Evolutionary conservation across 64 coral and sea anemone genomes (phyloP).

Genomic region (Actinia tenebrosa): DNA sequence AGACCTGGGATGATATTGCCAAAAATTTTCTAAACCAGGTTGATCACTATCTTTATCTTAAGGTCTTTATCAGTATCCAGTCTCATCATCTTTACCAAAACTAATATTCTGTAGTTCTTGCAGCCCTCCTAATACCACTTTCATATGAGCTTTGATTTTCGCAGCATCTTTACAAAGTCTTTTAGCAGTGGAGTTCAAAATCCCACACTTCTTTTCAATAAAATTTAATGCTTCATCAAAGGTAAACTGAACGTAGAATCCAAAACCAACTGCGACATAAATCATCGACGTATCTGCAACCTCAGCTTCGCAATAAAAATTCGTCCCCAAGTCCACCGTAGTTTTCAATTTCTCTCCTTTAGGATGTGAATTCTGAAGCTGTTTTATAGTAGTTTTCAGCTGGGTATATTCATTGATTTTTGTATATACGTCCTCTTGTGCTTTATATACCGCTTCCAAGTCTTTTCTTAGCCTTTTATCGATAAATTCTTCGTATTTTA

Average conservation of each 20-base stretch:
- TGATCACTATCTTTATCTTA: no score
- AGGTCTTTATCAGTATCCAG: background rate
- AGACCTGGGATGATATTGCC: no score
- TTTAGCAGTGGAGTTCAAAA: slow-evolving; percentile 55
- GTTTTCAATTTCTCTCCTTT: slow-evolving; percentile 55
- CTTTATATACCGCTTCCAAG: slow-evolving; percentile 67
- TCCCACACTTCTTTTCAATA: slow-evolving; percentile 78
- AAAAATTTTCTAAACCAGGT: no score
- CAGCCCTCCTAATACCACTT: slow-evolving; percentile 79
- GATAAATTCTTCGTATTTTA: slow-evolving; percentile 85
- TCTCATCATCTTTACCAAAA: background rate
- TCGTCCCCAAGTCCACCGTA: slow-evolving; percentile 86
- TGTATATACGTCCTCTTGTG: slow-evolving; percentile 64
- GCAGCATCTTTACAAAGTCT: slow-evolving; percentile 78
- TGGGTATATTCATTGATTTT: slow-evolving; percentile 86
- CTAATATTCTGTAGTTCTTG: slow-evolving; percentile 64
- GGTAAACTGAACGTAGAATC: slow-evolving; percentile 94
- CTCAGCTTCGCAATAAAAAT: slow-evolving; percentile 89
- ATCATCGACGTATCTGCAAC: slow-evolving; percentile 83
- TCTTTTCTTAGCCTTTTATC: slow-evolving; percentile 82
- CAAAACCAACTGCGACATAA: slow-evolving; percentile 85
- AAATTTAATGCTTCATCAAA: slow-evolving; percentile 85
- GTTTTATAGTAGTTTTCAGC: slow-evolving; percentile 72
- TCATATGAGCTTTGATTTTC: slow-evolving; percentile 91
- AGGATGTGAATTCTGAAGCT: slow-evolving; percentile 60